phyloP scores from a whole-genome alignment of 2,113 vertebrate species.

The Proterorhinus semilunaris region DNA sequence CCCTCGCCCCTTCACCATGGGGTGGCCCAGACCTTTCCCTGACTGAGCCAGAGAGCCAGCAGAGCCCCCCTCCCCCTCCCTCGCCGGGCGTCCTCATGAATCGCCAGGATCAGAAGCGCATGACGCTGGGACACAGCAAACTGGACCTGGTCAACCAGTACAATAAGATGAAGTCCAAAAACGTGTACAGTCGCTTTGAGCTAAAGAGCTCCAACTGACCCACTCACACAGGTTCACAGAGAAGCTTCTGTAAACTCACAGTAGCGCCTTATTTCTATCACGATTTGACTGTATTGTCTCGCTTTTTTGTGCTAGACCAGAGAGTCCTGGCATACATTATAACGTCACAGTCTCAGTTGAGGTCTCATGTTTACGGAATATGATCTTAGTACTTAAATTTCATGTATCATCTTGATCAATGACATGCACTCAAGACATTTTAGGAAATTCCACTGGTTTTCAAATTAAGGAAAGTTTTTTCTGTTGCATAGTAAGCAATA shows the following conservation, averaged over 20 bases:
- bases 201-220: conserved; percentile 59
- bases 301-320: not conserved
- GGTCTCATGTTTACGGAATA: not conserved
- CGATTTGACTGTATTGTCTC: conserved; percentile 6
- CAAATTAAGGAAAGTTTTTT: not conserved
- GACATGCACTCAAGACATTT: not conserved
- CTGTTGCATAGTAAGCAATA: too few relatives aligned
- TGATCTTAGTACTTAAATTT: not conserved
- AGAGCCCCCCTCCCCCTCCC: conserved; percentile 61
- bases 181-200: conserved; percentile 90
- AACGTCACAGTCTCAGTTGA: not conserved
- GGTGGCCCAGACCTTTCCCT: conserved; percentile 66
- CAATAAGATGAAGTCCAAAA: conserved; percentile 88
- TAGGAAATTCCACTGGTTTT: not conserved
- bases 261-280: not conserved
- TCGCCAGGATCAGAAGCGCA: conserved; percentile 78
- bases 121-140: conserved; percentile 96
- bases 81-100: conserved; percentile 31
- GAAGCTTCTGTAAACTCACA: not conserved
- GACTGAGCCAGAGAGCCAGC: conserved; percentile 66
- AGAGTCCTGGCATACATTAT: not conserved
- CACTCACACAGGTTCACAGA: not conserved
- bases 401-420: not conserved
- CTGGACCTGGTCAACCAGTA: conserved; percentile 94
- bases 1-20: conserved; percentile 35